Evolutionary conservation across 35 echinoderm and acorn worm species (phyloP).

Genomic region (Stichopus chloronotus): DNA sequence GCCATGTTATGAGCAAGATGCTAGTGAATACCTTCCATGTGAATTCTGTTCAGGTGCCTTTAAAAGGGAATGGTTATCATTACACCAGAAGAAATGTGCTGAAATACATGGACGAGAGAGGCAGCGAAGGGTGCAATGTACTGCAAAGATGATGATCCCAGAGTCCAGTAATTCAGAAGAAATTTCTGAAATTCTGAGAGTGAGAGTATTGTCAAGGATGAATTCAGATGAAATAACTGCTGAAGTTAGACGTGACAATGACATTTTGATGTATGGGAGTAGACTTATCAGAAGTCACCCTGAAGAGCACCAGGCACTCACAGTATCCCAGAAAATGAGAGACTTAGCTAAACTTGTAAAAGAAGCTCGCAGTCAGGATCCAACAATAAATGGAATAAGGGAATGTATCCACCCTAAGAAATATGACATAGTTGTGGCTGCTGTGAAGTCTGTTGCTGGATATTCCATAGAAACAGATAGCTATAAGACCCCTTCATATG

Average conservation of each 20-base stretch:
- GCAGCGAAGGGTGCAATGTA: slow-evolving; percentile 14
- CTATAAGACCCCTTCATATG: slow-evolving; percentile 57
- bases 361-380: not conserved
- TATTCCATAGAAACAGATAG: not conserved
- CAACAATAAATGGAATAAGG: slow-evolving; percentile 21
- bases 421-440: slow-evolving; percentile 52
- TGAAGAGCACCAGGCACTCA: slow-evolving; percentile 55
- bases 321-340: slow-evolving; percentile 67
- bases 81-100: not conserved
- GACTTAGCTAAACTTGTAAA: slow-evolving; percentile 56
- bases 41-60: slow-evolving; percentile 33
- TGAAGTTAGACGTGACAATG: too few relatives aligned
- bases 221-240: too few relatives aligned
- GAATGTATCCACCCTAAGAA: slow-evolving; percentile 51
- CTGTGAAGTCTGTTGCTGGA: slow-evolving; percentile 18
- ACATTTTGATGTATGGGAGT: too few relatives aligned
- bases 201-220: too few relatives aligned
- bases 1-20: not conserved
- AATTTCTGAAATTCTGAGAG: too few relatives aligned
- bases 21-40: slow-evolving; percentile 23
- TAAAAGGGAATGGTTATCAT: not conserved
- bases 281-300: slow-evolving; percentile 57
- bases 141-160: slow-evolving; percentile 62
- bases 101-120: not conserved
- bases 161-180: too few relatives aligned